Evolutionary conservation across 2,113 vertebrate genomes (phyloP).

Genomic region (Tricholaema leucomelas): DNA sequence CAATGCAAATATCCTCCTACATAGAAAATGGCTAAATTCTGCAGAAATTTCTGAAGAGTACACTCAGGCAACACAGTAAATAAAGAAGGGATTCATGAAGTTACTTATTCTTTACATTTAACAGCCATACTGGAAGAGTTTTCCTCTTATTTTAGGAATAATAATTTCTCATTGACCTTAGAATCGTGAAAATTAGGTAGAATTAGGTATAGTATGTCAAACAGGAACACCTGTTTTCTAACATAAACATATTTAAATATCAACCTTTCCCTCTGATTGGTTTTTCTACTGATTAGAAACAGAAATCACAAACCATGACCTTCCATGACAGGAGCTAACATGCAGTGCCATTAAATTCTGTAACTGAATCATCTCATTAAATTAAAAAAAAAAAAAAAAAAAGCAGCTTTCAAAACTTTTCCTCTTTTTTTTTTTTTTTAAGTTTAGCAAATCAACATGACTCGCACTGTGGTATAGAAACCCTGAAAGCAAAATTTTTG

Average conservation of each 20-base stretch:
- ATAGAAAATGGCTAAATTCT: background rate
- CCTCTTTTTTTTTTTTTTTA: background rate
- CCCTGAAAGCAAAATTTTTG: background rate
- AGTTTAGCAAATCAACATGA: background rate
- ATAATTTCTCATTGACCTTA: conserved; percentile 68
- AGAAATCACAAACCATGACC: conserved; percentile 67
- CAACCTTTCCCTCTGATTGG: conserved; percentile 78
- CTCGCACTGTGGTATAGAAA: background rate
- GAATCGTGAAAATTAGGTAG: conserved; percentile 62
- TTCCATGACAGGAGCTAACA: conserved; percentile 62
- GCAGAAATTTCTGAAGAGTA: background rate
- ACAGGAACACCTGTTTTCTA: conserved; percentile 72
- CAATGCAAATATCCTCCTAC: background rate
- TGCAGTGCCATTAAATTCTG: conserved; percentile 6
- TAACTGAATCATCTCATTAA: conserved; percentile 48
- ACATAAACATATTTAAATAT: conserved; percentile 79
- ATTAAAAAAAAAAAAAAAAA: conserved; percentile 57
- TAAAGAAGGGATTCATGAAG: background rate
- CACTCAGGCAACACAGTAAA: background rate
- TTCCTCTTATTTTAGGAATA: conserved; percentile 36
- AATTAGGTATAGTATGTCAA: conserved; percentile 66
- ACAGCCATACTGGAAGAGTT: background rate
- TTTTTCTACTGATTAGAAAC: conserved; percentile 73
- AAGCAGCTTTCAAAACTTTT: too few species aligned
- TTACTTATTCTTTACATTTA: conserved; percentile 30